Evolutionary conservation across 2,797 vertebrate species (phyloP).

Genomic region (Crocidura indochinensis): DNA sequence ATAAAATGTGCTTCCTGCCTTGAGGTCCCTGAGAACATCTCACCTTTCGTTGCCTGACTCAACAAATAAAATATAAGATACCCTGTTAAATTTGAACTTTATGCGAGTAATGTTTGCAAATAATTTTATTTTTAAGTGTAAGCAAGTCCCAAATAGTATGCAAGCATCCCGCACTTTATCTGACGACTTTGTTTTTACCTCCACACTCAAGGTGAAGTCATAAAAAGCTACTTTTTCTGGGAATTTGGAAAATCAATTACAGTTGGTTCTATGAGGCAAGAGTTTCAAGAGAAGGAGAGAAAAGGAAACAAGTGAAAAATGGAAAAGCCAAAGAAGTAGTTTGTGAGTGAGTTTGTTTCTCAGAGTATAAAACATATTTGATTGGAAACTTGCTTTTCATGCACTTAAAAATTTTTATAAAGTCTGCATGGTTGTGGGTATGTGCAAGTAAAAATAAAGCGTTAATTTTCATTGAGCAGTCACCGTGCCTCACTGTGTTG

Average conservation of each 20-base stretch:
- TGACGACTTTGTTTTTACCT: background rate
- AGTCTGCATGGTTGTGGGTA: background rate
- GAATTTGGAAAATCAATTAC: background rate
- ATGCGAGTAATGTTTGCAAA: background rate
- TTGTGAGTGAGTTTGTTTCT: slow-evolving; percentile 45
- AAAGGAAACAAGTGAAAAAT: slow-evolving; percentile 49
- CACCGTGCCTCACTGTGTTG: slow-evolving; percentile 7
- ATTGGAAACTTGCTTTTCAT: slow-evolving; percentile 40
- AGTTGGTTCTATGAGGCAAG: background rate
- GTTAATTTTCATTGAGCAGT: slow-evolving; percentile 42
- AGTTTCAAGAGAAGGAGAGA: slow-evolving; percentile 16
- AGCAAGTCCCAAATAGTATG: slow-evolving; percentile 1
- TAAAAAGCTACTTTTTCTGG: background rate
- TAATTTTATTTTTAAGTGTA: background rate
- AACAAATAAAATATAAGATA: slow-evolving; percentile 25
- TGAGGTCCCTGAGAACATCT: slow-evolving; percentile 13
- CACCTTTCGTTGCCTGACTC: background rate
- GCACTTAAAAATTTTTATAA: slow-evolving; percentile 46
- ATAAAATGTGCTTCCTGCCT: background rate
- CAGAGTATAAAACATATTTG: slow-evolving; percentile 32
- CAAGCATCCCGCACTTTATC: background rate
- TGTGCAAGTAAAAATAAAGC: background rate
- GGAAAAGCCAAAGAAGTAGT: background rate
- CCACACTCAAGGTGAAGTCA: background rate
- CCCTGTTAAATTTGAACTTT: slow-evolving; percentile 62